Conservation (phyloP, 1,140 invertebrate genomes). For the Drosophila persimilis region DNA sequence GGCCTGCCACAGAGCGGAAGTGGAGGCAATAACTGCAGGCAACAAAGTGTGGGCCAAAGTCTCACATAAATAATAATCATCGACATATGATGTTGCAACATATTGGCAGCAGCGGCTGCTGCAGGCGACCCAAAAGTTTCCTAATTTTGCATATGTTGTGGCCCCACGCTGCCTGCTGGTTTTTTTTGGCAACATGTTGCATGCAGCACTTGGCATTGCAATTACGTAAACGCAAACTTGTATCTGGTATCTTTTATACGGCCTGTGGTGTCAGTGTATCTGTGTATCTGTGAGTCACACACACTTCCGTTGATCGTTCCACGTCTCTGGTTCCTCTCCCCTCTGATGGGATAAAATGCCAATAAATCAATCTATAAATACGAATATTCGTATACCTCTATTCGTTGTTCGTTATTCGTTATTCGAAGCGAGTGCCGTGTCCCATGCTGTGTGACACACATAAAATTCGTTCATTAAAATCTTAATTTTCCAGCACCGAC, state of each 20-base stretch:
- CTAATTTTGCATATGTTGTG: slow-evolving; percentile 52
- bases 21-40: slow-evolving; percentile 5
- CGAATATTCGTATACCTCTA: neutral
- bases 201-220: slow-evolving; percentile 47
- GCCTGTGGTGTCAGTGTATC: neutral
- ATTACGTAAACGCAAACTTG: slow-evolving; percentile 49
- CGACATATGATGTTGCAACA: slow-evolving; percentile 45
- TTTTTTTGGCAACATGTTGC: slow-evolving; percentile 56
- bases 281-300: slow-evolving; percentile 24
- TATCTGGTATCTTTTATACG: neutral
- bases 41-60: slow-evolving; percentile 19
- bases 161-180: slow-evolving; percentile 7
- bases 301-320: neutral
- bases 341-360: slow-evolving; percentile 30
- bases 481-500: slow-evolving; percentile 42
- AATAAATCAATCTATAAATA: slow-evolving; percentile 76
- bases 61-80: slow-evolving; percentile 52
- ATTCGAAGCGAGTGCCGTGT: slow-evolving; percentile 1
- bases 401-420: neutral
- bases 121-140: slow-evolving; percentile 34
- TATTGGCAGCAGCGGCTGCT: slow-evolving; percentile 42
- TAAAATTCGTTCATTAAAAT: slow-evolving; percentile 62
- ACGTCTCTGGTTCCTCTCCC: slow-evolving; percentile 9
- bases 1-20: neutral
- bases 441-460: slow-evolving; percentile 50